Evolutionary conservation across 2,113 vertebrate species (phyloP), one percentile per base, ranked within the genome.

Genomic region (Sander lucioperca): DNA sequence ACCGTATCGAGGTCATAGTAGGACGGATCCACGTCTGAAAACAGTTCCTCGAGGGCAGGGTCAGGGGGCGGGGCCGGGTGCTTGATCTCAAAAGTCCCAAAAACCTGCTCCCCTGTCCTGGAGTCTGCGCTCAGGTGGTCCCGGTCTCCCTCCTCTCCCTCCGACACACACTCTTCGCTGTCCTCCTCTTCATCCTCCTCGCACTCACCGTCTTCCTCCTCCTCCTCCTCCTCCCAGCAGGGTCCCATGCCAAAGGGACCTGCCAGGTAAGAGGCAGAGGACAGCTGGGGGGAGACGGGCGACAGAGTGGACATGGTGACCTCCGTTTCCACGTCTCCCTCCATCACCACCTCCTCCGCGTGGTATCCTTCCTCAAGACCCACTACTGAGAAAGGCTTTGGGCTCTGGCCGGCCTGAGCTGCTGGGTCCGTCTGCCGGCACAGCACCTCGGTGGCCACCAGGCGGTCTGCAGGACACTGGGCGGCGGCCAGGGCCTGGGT

Each of bases 1-100:
- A 99, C 95, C 1, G 97, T 97, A 82, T 99, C 98, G 39, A 99
- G 96, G 93, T 97, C 97, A 10, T 97, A 98, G 84, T 98, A 99
- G 66, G 98, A 96, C 39, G 95, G 95, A 90, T 98, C 98, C 88
- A 97, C 96, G 47, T 99, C 98, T 6, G 97, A 96, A 85, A 99
- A 97, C 1, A 99, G 94, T 75, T 98, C 98, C 80, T 98, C 98
- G 11, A 97, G 95, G 0, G 96, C 94, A 0, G 95, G 94, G 86
- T 96, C 96, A 4, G 95, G 89, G 25, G 94, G 92, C 0, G 95
- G 91, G 9, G 95, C 93, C 0, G 97, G 93, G 77, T 91, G 96
- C 85, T 96, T 97, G 79, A 95, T 97, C 91, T 98, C 98, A 92
- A 99, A 96, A 0, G 97, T 98, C 81, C 97, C 98, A 86, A 99